Conservation (phyloP, 2,113 vertebrate genomes). For the Callionymus lyra region DNA sequence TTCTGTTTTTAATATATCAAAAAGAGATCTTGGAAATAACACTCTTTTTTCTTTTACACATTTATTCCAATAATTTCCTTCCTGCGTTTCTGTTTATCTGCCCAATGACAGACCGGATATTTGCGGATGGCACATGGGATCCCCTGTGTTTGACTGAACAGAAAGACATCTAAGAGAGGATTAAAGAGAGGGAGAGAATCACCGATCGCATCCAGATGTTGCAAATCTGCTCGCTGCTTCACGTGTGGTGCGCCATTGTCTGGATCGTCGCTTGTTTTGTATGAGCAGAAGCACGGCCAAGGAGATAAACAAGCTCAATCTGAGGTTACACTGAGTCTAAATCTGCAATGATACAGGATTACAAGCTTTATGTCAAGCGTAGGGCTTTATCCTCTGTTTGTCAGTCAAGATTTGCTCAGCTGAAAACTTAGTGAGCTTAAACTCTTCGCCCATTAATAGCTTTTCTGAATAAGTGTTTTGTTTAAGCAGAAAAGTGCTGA, state of each 20-base stretch:
- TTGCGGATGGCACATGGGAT: conserved; percentile 41
- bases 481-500: conserved; percentile 2
- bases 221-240: conserved; percentile 42
- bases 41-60: no score
- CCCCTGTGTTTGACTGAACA: conserved; percentile 33
- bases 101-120: conserved; percentile 34
- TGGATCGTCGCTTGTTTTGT: conserved; percentile 41
- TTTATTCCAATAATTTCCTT: conserved; percentile 19
- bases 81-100: conserved; percentile 21
- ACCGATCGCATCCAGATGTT: conserved; percentile 45
- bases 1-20: no score
- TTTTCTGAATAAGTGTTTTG: conserved; percentile 17
- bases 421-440: conserved; percentile 37
- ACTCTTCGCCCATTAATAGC: conserved; percentile 30
- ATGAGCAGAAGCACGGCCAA: conserved; percentile 28
- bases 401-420: conserved; percentile 45
- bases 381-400: conserved; percentile 48
- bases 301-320: conserved; percentile 41
- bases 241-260: conserved; percentile 42
- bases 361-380: conserved; percentile 53
- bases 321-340: conserved; percentile 35
- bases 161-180: conserved; percentile 38
- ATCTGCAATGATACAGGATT: conserved; percentile 55
- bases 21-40: no score
- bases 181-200: conserved; percentile 37